Evolutionary conservation across 2,113 vertebrate genomes (phyloP), one percentile per base, ranked within the genome.

Genomic region (Gasterosteus aculeatus): DNA sequence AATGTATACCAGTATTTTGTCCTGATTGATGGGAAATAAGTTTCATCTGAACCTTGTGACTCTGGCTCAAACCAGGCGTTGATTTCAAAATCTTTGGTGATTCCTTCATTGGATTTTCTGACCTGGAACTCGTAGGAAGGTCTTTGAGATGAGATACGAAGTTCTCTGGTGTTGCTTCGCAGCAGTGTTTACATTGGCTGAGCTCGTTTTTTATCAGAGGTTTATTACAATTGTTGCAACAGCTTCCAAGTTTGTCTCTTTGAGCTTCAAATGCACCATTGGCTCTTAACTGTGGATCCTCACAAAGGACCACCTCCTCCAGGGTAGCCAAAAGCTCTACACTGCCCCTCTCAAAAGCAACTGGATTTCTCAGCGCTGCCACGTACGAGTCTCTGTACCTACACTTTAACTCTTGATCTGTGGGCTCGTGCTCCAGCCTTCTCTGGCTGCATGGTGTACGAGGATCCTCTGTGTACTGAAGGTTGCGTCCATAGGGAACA

Each of bases 341-440:
- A 5, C 88, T 88, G 9, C 91, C 91, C 1, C 91, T 92, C 69
- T 92, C 90, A 1, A 95, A 94, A 63, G 81, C 78, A 5, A 94
- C 91, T 0, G 95, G 95, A 77, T 96, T 95, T 86, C 93, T 93
- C 19, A 95, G 90, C 0, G 94, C 93, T 0, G 88, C 94, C 71
- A 95, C 26, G 49, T 95, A 95, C 1, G 96, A 96, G 42, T 97
- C 94, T 0, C 92, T 94, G 31, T 94, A 94, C 63, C 93, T 92
- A 69, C 85, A 90, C 51, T 94, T 95, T 1, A 92, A 60, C 60
- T 94, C 78, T 0, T 91, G 90, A 2, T 78, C 69, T 26, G 67
- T 77, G 0, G 35, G 72, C 44, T 95, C 91, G 15, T 59, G 86
- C 54, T 93, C 90, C 53, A 91, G 77, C 22, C 88, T 93, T 56